These are phyloP conservation scores for Sebastiscus albofasciatus DNA, from an alignment of 2,797 vertebrate species.

Conservation along the genomic window DNA sequence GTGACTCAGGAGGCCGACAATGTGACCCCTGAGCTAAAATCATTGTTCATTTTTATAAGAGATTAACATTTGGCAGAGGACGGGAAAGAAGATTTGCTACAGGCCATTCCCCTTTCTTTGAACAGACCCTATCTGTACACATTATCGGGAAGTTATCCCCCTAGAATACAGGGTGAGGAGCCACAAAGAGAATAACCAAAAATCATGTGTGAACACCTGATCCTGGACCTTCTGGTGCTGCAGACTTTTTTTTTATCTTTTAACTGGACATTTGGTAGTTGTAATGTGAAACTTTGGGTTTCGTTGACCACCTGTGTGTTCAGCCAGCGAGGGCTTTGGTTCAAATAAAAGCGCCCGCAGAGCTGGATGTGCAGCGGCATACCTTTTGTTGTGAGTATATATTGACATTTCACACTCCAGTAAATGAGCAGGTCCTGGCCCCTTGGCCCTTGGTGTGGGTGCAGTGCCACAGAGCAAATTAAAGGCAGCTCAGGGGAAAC, in stretches of 20 bases:
- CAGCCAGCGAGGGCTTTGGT: constrained; percentile 25
- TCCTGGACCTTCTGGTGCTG: background rate
- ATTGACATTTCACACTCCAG: constrained; percentile 76
- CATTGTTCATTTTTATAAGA: constrained; percentile 26
- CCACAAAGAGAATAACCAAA: background rate
- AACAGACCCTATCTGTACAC: background rate
- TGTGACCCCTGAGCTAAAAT: constrained; percentile 36
- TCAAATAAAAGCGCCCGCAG: constrained; percentile 30
- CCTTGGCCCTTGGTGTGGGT: constrained; percentile 54
- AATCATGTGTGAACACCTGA: background rate
- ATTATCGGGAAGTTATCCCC: background rate
- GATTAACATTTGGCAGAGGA: constrained; percentile 26
- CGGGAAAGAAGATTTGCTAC: background rate
- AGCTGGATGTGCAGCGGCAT: constrained; percentile 44
- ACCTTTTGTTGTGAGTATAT: constrained; percentile 70
- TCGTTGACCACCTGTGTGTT: background rate
- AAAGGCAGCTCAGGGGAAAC: constrained; percentile 63
- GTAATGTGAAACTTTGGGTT: constrained; percentile 21
- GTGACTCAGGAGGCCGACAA: constrained; percentile 34
- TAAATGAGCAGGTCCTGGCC: constrained; percentile 67
- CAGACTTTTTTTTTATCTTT: constrained; percentile 15
- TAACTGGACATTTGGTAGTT: constrained; percentile 18
- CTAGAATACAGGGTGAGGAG: background rate
- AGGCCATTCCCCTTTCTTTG: constrained; percentile 12
- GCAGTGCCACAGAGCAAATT: constrained; percentile 74